phyloP scores from a whole-genome alignment of 2,113 vertebrate species.

The Girardinichthys multiradiatus region DNA sequence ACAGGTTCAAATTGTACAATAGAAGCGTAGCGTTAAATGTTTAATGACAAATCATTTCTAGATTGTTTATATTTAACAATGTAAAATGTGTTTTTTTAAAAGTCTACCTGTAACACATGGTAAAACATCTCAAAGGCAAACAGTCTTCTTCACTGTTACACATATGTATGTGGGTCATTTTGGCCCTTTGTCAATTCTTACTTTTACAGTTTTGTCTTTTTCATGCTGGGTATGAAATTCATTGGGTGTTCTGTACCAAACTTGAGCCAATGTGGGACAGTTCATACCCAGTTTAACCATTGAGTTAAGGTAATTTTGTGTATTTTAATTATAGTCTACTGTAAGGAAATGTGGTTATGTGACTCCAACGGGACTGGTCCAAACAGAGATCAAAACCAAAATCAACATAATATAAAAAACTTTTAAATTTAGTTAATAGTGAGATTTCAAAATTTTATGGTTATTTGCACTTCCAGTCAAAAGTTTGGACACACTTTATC shows the following conservation, averaged over 20 bases:
- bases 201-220: background rate
- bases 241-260: too few relatives aligned
- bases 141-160: constrained; percentile 22
- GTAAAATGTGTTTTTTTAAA: constrained; percentile 34
- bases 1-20: background rate
- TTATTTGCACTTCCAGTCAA: too few relatives aligned
- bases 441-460: background rate
- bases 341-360: background rate
- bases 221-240: background rate
- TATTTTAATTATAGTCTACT: background rate
- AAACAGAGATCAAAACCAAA: background rate
- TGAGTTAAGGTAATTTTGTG: background rate
- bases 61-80: constrained; percentile 5
- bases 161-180: background rate
- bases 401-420: background rate
- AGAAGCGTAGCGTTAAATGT: background rate
- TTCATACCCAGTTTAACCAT: background rate
- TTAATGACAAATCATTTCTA: background rate
- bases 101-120: constrained; percentile 16
- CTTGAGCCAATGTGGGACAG: background rate
- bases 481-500: too few relatives aligned
- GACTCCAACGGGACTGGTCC: background rate
- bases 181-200: background rate
- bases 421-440: background rate
- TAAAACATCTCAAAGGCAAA: constrained; percentile 63